A percentile compares a stretch with the other conserved stretches of the same genome.
Conservation (phyloP, 1,140 invertebrate species). For the Subanguina moxae region DNA sequence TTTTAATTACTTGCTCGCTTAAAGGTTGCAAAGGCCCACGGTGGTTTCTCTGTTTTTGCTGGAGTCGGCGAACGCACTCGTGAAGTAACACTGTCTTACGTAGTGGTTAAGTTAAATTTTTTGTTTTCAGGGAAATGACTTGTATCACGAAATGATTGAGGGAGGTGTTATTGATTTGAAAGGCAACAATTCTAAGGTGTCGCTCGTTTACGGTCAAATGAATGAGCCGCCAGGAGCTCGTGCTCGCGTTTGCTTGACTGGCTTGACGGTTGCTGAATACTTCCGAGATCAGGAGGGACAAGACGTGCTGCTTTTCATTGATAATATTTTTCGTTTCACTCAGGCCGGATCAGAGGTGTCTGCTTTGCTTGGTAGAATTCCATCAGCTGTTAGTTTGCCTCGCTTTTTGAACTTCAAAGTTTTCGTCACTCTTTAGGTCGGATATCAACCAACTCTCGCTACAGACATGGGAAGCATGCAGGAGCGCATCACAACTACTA, state of each 20-base stretch:
- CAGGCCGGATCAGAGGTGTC: constrained; percentile 98
- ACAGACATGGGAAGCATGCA: constrained; percentile 99
- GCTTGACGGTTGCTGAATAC: constrained; percentile 86
- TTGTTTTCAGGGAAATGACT: constrained; percentile 76
- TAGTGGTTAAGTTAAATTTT: too few species aligned
- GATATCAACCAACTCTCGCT: constrained; percentile 90
- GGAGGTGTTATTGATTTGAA: constrained; percentile 83
- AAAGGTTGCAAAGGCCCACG: constrained; percentile 91
- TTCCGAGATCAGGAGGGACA: constrained; percentile 98
- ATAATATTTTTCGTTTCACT: constrained; percentile 99
- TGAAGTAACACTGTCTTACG: constrained; percentile 63
- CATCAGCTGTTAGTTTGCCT: constrained; percentile 67
- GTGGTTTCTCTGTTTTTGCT: constrained; percentile 99
- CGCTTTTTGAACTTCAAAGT: too few species aligned
- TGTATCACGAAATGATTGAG: constrained; percentile 99
- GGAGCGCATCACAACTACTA: constrained; percentile 94
- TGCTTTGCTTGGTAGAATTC: constrained; percentile 94
- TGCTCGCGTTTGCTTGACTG: constrained; percentile 68
- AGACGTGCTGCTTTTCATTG: constrained; percentile 97
- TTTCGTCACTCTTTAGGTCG: too few species aligned
- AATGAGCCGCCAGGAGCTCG: constrained; percentile 97
- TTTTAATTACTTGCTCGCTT: too few species aligned
- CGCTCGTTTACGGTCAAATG: constrained; percentile 99
- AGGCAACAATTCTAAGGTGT: constrained; percentile 73
- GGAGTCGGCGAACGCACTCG: constrained; percentile 97